Percentiles rank a stretch among this genome's conserved stretches.
These are phyloP conservation scores for Rhadina sibilatrix DNA, from an alignment of 2,113 vertebrate genomes.

Conservation along the genomic window DNA sequence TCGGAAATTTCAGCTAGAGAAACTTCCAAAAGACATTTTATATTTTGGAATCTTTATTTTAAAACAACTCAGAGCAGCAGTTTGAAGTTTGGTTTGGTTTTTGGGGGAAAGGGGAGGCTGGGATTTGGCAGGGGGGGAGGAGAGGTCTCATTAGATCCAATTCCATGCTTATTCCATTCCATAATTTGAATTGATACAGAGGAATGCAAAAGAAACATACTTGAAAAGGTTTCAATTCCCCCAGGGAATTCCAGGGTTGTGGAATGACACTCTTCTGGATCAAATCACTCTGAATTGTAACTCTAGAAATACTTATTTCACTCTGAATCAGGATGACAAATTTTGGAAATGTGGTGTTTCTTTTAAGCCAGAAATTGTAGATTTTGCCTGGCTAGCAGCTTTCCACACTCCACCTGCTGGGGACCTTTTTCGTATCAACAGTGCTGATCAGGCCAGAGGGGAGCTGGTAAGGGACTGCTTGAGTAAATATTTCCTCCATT, in stretches of 20 bases:
- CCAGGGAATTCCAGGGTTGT: neutral
- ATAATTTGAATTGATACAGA: neutral
- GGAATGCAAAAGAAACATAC: neutral
- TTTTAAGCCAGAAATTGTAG: neutral
- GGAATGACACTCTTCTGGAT: neutral
- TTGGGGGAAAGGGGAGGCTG: fast-evolving
- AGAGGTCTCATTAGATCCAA: neutral
- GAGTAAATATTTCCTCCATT: neutral
- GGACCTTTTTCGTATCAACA: fast-evolving
- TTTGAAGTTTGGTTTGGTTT: neutral
- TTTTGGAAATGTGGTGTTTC: fast-evolving
- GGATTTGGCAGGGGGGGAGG: fast-evolving
- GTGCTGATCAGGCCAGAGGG: neutral
- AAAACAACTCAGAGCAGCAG: neutral
- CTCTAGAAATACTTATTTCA: neutral
- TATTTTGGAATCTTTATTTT: neutral
- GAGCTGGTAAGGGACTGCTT: neutral
- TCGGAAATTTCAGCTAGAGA: neutral
- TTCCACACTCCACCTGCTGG: fast-evolving
- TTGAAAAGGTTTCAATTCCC: neutral
- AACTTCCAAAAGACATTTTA: neutral
- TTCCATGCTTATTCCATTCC: neutral
- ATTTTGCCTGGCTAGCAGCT: fast-evolving
- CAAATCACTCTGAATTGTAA: neutral
- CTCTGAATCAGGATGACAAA: too few species aligned